Conservation (phyloP, 2,888 invertebrate species). For the Aporophyla nigra region DNA sequence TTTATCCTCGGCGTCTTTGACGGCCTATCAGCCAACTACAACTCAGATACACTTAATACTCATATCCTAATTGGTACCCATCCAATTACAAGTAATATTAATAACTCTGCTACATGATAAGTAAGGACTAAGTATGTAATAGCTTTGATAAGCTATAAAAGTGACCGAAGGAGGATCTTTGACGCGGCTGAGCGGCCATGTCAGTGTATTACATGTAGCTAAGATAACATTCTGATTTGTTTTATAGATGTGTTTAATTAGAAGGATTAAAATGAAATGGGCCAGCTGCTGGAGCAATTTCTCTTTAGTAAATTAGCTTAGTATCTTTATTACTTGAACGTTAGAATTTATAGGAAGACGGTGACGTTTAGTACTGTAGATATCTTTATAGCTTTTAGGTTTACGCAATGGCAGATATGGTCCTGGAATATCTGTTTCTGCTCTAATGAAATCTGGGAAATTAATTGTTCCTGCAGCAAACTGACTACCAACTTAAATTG, state of each 20-base stretch:
- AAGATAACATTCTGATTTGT: slow-evolving; percentile 41
- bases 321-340: slow-evolving; percentile 36
- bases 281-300: not conserved
- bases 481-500: too few species aligned
- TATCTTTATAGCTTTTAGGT: slow-evolving; percentile 2
- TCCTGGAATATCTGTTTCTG: not conserved
- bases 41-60: slow-evolving; percentile 32
- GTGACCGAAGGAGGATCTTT: slow-evolving; percentile 20
- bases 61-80: slow-evolving; percentile 24
- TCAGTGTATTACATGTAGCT: slow-evolving; percentile 13
- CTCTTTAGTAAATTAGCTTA: slow-evolving; percentile 12
- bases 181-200: slow-evolving; percentile 13
- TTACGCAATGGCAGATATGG: not conserved
- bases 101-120: slow-evolving; percentile 47
- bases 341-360: not conserved
- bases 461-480: too few species aligned
- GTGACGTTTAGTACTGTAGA: not conserved
- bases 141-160: slow-evolving; percentile 35
- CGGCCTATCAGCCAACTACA: slow-evolving; percentile 18
- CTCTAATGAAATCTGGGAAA: not conserved
- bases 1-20: slow-evolving; percentile 28
- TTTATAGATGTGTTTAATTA: slow-evolving; percentile 38
- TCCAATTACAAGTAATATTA: slow-evolving; percentile 52
- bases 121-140: slow-evolving; percentile 23
- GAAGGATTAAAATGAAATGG: slow-evolving; percentile 17